Percentiles rank a stretch among this genome's conserved stretches.
These are phyloP conservation scores for Setophaga kirtlandii DNA, from an alignment of 2,113 vertebrate genomes.

Conservation along the genomic window DNA sequence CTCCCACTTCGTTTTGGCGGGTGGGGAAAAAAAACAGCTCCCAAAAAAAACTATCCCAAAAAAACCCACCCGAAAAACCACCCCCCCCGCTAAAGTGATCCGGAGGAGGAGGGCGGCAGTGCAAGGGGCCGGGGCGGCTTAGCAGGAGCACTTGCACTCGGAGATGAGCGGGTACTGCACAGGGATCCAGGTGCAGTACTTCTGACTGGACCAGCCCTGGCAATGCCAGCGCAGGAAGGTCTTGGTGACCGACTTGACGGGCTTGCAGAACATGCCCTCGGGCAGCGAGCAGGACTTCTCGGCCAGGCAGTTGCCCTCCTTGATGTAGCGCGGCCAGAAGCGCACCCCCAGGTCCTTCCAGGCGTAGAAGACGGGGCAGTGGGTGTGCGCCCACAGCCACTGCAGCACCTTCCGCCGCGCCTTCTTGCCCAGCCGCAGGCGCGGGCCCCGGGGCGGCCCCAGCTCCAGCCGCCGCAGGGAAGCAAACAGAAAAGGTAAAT, in stretches of 20 bases:
- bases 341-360: conserved; percentile 92
- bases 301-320: conserved; percentile 89
- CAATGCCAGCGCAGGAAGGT: conserved; percentile 92
- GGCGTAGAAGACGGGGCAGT: conserved; percentile 88
- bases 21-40: accelerated
- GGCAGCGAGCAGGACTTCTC: conserved; percentile 91
- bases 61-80: not conserved
- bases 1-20: not conserved
- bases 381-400: conserved; percentile 90
- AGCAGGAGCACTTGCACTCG: conserved; percentile 95
- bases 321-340: conserved; percentile 93
- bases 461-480: too few species aligned
- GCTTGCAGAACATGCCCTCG: conserved; percentile 92
- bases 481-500: too few species aligned
- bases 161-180: conserved; percentile 94
- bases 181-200: conserved; percentile 94
- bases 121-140: conserved; percentile 79
- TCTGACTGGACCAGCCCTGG: conserved; percentile 90
- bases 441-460: too few species aligned
- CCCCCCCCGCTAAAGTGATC: not conserved
- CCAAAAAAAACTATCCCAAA: not conserved
- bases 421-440: conserved; percentile 71
- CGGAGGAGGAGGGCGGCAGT: conserved; percentile 61
- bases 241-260: conserved; percentile 89
- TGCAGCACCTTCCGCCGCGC: conserved; percentile 89